phyloP scores from a whole-genome alignment of 2,888 invertebrate species.

The Tiphia femorata region DNA sequence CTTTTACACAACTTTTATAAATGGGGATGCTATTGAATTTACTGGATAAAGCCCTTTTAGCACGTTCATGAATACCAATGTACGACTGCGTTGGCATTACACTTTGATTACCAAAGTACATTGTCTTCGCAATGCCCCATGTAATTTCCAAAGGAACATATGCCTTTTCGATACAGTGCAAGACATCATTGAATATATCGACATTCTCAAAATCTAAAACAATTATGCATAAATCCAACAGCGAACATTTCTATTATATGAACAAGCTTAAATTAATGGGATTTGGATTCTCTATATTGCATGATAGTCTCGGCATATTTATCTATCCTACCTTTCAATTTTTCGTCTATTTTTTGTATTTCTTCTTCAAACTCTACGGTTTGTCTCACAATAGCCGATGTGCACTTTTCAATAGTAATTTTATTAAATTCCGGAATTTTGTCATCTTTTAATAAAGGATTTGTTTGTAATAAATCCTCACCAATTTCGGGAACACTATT shows the following conservation, averaged over 20 bases:
- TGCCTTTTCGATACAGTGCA: constrained; percentile 81
- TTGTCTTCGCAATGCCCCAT: constrained; percentile 88
- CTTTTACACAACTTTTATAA: constrained; percentile 77
- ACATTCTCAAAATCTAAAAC: constrained; percentile 22
- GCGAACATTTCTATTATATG: constrained; percentile 5
- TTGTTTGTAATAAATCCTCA: constrained; percentile 83
- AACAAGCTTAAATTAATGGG: background rate
- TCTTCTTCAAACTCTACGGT: constrained; percentile 85
- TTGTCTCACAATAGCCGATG: constrained; percentile 86
- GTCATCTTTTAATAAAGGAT: constrained; percentile 79
- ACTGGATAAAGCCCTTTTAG: constrained; percentile 79
- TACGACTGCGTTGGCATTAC: constrained; percentile 85
- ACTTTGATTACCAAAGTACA: constrained; percentile 84
- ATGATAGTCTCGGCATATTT: background rate
- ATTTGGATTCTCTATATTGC: too few species aligned
- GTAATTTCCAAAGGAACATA: constrained; percentile 83
- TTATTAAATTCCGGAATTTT: constrained; percentile 86
- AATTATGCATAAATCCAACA: background rate
- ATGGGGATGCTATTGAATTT: constrained; percentile 82
- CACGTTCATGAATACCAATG: constrained; percentile 83
- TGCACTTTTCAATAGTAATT: constrained; percentile 86
- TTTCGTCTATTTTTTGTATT: constrained; percentile 77
- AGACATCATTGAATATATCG: constrained; percentile 76
- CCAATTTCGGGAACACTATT: constrained; percentile 80
- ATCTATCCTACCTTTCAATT: constrained; percentile 66